Evolutionary conservation across 2,797 vertebrate species (phyloP).

Genomic region (Thunnus albacares): DNA sequence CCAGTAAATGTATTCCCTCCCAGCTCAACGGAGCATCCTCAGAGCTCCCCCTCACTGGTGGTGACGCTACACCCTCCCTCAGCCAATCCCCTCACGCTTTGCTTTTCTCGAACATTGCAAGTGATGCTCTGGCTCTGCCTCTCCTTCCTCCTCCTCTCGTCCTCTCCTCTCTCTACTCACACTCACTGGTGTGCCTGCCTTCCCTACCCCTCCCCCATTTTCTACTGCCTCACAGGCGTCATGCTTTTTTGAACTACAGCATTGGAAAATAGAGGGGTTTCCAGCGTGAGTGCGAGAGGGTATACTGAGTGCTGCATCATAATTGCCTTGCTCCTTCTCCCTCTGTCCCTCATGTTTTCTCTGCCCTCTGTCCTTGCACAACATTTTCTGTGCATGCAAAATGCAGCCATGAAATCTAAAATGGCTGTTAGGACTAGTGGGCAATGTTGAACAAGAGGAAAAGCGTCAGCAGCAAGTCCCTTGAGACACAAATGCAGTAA

Average conservation of each 20-base stretch:
- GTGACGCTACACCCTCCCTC: conserved; percentile 72
- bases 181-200: conserved; percentile 61
- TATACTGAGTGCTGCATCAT: conserved; percentile 45
- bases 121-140: conserved; percentile 74
- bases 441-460: conserved; percentile 58
- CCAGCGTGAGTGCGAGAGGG: conserved; percentile 57
- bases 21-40: conserved; percentile 81
- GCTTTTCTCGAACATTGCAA: conserved; percentile 74
- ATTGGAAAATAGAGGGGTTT: conserved; percentile 73
- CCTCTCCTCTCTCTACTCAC: conserved; percentile 61
- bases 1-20: conserved; percentile 77
- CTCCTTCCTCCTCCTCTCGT: conserved; percentile 64
- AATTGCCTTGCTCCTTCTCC: conserved; percentile 1
- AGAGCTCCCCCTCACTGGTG: conserved; percentile 72
- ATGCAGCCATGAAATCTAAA: conserved; percentile 76
- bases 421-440: conserved; percentile 79
- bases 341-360: conserved; percentile 18
- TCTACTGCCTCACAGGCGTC: conserved; percentile 73
- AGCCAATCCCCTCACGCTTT: conserved; percentile 79
- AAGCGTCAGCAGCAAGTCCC: conserved; percentile 45
- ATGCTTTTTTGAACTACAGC: conserved; percentile 68
- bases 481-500: conserved; percentile 54
- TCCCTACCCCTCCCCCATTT: conserved; percentile 80
- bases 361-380: conserved; percentile 18
- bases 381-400: conserved; percentile 37